Base-by-base conservation (phyloP, 1,140 invertebrate species). In the Lysiphlebus fabarum region DNA sequence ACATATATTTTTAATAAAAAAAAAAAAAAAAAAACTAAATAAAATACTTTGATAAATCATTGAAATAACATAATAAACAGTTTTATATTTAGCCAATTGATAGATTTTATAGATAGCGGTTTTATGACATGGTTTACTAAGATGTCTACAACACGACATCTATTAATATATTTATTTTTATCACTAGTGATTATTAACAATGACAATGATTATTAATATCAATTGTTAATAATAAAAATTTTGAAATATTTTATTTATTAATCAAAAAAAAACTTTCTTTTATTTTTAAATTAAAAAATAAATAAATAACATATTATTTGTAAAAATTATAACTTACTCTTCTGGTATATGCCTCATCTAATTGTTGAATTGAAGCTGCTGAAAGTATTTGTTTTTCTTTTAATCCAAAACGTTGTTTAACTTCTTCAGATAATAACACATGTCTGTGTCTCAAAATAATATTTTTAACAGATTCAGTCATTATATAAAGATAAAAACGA, bases 381-480 rank as follows among this genome's bases (percentile, higher is more conserved):
- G 89, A 86, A 47, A 92, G 87, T 34, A 96, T 91, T 63, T 89
- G 87, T 14, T 87, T 84, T 72, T 92, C 89, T 63, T 89, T 88
- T 36, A 94, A 81, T 55, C 82, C 79, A 66, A 84, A 84, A 47
- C 82, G 83, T 44, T 81, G 78, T 72, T 89, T 90, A 6, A 90
- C 82, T 45, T 94, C 88, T 10, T 89, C 86, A 12, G 83, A 85
- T 9, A 96, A 80, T 47, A 95, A 77, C 42, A 87, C 84, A 61
- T 87, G 82, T 62, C 90, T 87, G 76, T 95, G 90, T 38, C 85
- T 82, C 2, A 91, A 81, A 58, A 96, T 89, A 42, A 95, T 87
- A 65, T 86, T 87, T 58, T 92, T 91, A 67, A 95, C 87, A 70
- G 93, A 93, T 72, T 93, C 91, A 1, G 93, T 94, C 89, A 96